phyloP scores from a whole-genome alignment of 2,797 vertebrate genomes.

The Falco concolor region DNA sequence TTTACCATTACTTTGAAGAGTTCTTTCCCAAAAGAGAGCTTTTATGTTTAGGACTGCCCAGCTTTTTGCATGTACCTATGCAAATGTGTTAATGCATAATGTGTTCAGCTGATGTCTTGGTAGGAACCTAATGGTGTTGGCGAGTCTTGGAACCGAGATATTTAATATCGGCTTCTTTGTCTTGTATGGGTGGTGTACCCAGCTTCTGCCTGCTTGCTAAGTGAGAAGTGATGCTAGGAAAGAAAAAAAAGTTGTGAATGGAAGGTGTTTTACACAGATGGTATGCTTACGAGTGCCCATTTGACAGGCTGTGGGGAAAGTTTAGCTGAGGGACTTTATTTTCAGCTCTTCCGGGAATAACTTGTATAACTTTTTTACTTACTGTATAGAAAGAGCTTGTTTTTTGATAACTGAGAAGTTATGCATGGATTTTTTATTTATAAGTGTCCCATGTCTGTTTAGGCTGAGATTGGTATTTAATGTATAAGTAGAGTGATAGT shows the following conservation, averaged over 20 bases:
- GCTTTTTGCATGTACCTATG: background rate
- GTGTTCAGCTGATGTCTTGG: background rate
- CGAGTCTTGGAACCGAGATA: background rate
- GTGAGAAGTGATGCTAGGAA: background rate
- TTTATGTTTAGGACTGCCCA: background rate
- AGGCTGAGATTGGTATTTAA: background rate
- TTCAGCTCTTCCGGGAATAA: background rate
- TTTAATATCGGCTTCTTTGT: background rate
- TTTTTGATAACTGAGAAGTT: background rate
- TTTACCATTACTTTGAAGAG: background rate
- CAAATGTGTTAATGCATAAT: background rate
- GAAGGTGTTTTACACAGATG: constrained; percentile 14
- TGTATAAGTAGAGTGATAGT: background rate
- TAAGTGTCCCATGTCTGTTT: background rate
- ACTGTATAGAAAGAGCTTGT: background rate
- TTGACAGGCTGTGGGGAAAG: background rate
- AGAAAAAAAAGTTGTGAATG: constrained; percentile 9
- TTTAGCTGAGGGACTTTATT: background rate
- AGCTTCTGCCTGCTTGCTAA: background rate
- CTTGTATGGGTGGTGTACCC: background rate
- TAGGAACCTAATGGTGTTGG: background rate
- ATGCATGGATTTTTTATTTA: background rate
- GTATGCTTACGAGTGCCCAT: background rate
- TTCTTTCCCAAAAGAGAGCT: background rate
- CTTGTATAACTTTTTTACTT: background rate